Evolutionary conservation across 2,888 invertebrate genomes (phyloP).

Genomic region (Gortyna flavago): DNA sequence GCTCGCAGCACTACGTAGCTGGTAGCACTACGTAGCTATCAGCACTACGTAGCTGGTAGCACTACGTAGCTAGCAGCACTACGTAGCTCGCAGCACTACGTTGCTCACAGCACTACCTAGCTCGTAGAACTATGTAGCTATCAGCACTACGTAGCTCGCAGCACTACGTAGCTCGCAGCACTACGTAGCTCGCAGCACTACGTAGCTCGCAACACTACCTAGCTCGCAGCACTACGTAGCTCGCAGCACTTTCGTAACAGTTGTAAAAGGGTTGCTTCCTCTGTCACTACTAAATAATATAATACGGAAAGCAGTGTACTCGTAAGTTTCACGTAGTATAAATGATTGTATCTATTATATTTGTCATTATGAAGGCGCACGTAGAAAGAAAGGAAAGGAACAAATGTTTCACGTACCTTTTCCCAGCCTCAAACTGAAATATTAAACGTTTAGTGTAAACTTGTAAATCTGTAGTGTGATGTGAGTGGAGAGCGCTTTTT

Average conservation of each 20-base stretch:
- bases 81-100: too few relatives aligned
- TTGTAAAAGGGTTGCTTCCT: neutral
- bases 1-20: too few relatives aligned
- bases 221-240: neutral
- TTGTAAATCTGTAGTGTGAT: conserved; percentile 12
- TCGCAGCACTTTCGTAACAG: neutral
- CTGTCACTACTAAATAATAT: neutral
- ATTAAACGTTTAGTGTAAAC: conserved; percentile 14
- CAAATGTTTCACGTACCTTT: neutral
- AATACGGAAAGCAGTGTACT: neutral
- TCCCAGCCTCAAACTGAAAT: neutral
- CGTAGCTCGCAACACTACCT: neutral
- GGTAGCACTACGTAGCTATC: too few relatives aligned
- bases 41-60: too few relatives aligned
- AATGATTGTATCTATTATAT: too few relatives aligned
- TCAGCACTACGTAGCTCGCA: too few relatives aligned
- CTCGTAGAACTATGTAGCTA: too few relatives aligned
- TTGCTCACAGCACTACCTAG: too few relatives aligned
- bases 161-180: neutral
- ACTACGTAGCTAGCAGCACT: too few relatives aligned
- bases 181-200: neutral
- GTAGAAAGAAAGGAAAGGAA: neutral
- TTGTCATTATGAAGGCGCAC: neutral
- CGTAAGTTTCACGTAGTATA: neutral
- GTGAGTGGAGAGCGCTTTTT: neutral